Percentiles rank a stretch among this genome's conserved stretches.
Evolutionary conservation across 2,888 invertebrate genomes (phyloP).

Genomic region (Teinopalpus imperialis): DNA sequence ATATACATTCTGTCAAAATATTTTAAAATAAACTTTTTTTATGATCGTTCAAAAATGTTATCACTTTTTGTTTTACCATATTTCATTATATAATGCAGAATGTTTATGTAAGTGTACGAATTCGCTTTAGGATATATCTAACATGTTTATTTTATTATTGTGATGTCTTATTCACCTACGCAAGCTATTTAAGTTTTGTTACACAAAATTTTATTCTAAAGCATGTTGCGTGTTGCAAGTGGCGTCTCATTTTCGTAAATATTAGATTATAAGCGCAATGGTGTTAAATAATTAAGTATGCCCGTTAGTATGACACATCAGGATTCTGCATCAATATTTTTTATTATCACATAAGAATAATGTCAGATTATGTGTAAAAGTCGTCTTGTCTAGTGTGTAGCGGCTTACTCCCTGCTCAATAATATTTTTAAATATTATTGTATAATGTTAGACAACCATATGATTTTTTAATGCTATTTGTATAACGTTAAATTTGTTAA

Average conservation of each 20-base stretch:
- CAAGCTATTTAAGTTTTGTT: conserved; percentile 42
- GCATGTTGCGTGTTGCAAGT: conserved; percentile 62
- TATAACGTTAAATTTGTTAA: too few species aligned
- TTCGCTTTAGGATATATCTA: conserved; percentile 13
- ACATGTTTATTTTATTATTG: conserved; percentile 24
- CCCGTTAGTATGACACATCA: conserved; percentile 18
- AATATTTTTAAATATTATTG: conserved; percentile 16
- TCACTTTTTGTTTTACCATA: too few species aligned
- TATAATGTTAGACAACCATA: conserved; percentile 10
- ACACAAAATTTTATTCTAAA: conserved; percentile 55
- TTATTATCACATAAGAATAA: too few species aligned
- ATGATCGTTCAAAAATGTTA: too few species aligned
- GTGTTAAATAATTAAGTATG: conserved; percentile 23
- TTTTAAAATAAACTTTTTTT: too few species aligned
- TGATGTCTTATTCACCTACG: conserved; percentile 26
- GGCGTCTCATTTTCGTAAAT: conserved; percentile 26
- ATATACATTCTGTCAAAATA: conserved; percentile 29
- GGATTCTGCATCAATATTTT: conserved; percentile 19
- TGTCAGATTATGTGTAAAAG: conserved; percentile 23
- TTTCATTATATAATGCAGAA: conserved; percentile 21
- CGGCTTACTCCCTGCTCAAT: conserved; percentile 25
- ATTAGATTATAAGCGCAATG: conserved; percentile 23
- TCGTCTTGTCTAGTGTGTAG: conserved; percentile 28
- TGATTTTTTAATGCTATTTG: too few species aligned
- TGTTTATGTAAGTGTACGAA: conserved; percentile 23